These are phyloP conservation scores for Phorcus lineatus DNA, from an alignment of 2,888 invertebrate species.

Conservation along the genomic window DNA sequence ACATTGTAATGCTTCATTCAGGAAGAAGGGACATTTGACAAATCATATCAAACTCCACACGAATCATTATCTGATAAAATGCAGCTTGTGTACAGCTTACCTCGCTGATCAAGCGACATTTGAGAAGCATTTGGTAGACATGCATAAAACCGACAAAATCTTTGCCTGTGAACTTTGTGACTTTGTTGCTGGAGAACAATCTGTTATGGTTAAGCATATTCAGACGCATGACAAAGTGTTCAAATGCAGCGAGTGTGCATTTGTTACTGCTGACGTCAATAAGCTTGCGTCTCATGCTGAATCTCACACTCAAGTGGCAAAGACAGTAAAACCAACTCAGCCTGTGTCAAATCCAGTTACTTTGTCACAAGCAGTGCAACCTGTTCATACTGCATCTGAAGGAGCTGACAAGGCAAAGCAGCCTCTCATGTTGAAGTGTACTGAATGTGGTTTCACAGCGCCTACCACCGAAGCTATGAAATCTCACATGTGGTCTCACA, in stretches of 20 bases:
- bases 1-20: constrained; percentile 72
- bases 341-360: not conserved
- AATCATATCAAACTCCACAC: constrained; percentile 72
- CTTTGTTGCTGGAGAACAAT: constrained; percentile 57
- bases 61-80: constrained; percentile 32
- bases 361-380: not conserved
- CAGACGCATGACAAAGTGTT: constrained; percentile 39
- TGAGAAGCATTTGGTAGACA: constrained; percentile 57
- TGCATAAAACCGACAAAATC: constrained; percentile 60
- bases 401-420: constrained; percentile 8
- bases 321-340: not conserved
- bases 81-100: constrained; percentile 28
- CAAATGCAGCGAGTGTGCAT: constrained; percentile 38
- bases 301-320: constrained; percentile 1
- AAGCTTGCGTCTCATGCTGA: constrained; percentile 20
- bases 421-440: constrained; percentile 66
- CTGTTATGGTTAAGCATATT: constrained; percentile 55
- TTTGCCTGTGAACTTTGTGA: constrained; percentile 70
- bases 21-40: constrained; percentile 74
- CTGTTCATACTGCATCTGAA: not conserved
- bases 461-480: constrained; percentile 58
- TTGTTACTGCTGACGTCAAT: constrained; percentile 17
- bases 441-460: constrained; percentile 71
- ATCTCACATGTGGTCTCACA: constrained; percentile 68
- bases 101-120: constrained; percentile 30